phyloP scores from a whole-genome alignment of 2,797 vertebrate species.

The Mormyrus hasselquistii region DNA sequence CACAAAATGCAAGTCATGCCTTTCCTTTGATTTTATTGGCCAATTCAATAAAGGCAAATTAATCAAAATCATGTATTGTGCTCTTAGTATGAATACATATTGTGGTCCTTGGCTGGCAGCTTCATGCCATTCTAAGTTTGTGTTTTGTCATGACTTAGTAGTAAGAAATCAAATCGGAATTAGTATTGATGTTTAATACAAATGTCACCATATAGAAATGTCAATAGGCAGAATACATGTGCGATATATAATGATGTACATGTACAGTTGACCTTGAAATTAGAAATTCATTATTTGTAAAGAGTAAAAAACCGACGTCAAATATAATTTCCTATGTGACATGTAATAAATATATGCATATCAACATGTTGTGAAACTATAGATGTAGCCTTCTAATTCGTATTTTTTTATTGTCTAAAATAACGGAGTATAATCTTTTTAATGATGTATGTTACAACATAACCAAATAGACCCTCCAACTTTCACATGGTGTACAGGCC shows the following conservation, averaged over 20 bases:
- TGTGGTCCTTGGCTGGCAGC: not conserved
- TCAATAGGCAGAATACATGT: not conserved
- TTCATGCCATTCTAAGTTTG: not conserved
- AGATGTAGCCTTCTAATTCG: not conserved
- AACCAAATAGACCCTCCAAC: not conserved
- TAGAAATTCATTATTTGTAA: not conserved
- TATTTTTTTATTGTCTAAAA: not conserved
- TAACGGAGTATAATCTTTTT: not conserved
- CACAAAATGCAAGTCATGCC: not conserved
- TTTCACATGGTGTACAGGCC: not conserved
- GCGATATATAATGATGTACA: not conserved
- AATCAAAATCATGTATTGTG: not conserved
- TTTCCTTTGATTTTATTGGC: not conserved
- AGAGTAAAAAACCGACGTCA: not conserved
- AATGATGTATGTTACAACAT: not conserved
- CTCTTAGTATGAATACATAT: not conserved
- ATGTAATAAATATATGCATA: not conserved
- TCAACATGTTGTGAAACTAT: not conserved
- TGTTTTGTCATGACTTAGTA: not conserved
- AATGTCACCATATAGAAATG: not conserved
- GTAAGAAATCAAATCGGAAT: slow-evolving; percentile 1
- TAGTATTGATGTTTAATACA: not conserved
- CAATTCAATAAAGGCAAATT: not conserved
- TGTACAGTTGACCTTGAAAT: not conserved
- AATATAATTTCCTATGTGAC: not conserved